Evolutionary conservation across 2,113 vertebrate genomes (phyloP).

Genomic region (Todiramphus saurophagus): DNA sequence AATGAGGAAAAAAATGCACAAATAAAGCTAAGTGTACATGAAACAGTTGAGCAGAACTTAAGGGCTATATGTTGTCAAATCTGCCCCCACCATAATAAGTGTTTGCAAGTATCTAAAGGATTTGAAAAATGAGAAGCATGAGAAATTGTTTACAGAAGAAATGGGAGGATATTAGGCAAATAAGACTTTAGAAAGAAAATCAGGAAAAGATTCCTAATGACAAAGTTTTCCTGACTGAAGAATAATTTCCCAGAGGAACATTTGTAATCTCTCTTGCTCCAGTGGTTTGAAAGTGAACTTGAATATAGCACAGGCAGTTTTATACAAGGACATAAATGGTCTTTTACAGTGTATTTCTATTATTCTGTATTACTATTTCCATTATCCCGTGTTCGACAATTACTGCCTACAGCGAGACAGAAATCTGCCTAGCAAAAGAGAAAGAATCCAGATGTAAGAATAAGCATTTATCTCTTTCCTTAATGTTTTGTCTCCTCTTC

Average conservation of each 20-base stretch:
- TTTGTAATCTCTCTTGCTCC: background rate
- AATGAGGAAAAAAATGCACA: background rate
- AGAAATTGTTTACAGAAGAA: background rate
- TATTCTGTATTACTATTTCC: background rate
- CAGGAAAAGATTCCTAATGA: background rate
- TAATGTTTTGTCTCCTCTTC: background rate
- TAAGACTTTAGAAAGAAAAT: background rate
- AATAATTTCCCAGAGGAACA: background rate
- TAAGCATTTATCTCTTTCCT: conserved; percentile 7
- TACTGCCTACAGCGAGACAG: background rate
- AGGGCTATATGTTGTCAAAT: background rate
- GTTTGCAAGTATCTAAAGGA: background rate
- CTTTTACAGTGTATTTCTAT: background rate
- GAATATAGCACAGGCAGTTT: background rate
- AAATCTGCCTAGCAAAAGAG: background rate
- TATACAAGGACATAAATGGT: background rate
- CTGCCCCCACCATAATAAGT: background rate
- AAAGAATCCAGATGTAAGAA: background rate
- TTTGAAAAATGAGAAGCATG: background rate
- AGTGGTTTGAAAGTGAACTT: background rate
- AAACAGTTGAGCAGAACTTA: background rate
- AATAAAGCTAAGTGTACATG: background rate
- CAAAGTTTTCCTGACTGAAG: background rate
- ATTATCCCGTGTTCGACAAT: background rate
- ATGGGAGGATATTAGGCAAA: background rate